Percentiles rank a stretch among this genome's conserved stretches.
phyloP scores from a whole-genome alignment of 2,888 invertebrate species.

The Tubulanus polymorphus region DNA sequence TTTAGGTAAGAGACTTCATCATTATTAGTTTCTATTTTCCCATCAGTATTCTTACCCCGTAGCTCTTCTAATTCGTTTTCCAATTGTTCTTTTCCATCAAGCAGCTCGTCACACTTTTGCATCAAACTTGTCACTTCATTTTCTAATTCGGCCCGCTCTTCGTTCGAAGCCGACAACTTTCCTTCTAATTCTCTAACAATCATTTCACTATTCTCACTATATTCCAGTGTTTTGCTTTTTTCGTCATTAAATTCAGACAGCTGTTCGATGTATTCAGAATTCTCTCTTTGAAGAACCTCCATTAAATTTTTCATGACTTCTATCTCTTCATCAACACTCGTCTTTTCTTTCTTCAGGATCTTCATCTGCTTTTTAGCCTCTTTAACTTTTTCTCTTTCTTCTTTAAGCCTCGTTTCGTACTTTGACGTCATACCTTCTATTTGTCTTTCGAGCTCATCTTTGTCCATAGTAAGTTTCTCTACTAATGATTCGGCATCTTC shows the following conservation, averaged over 20 bases:
- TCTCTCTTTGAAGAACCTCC: not conserved
- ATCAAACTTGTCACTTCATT: not conserved
- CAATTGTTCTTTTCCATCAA: slow-evolving; percentile 29
- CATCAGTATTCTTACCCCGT: too few relatives aligned
- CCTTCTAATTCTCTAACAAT: not conserved
- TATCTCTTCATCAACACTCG: not conserved
- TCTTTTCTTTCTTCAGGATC: too few relatives aligned
- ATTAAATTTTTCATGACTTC: not conserved
- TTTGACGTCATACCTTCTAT: too few relatives aligned
- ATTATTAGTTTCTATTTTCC: too few relatives aligned
- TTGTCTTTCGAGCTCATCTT: too few relatives aligned
- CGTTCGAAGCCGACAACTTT: not conserved
- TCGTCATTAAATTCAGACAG: not conserved
- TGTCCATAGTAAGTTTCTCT: too few relatives aligned
- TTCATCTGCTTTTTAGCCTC: too few relatives aligned
- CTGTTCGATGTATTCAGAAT: not conserved
- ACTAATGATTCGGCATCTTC: too few relatives aligned
- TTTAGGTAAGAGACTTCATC: too few relatives aligned
- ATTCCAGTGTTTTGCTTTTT: not conserved
- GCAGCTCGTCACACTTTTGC: slow-evolving; percentile 27
- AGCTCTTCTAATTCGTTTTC: slow-evolving; percentile 22
- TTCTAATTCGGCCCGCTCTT: not conserved
- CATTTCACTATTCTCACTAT: not conserved
- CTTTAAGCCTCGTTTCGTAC: too few relatives aligned
- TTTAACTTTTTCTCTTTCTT: too few relatives aligned